A percentile compares a stretch with the other conserved stretches of the same genome.
Evolutionary conservation across 2,888 invertebrate genomes (phyloP).

Genomic region (Pachydiplax longipennis): DNA sequence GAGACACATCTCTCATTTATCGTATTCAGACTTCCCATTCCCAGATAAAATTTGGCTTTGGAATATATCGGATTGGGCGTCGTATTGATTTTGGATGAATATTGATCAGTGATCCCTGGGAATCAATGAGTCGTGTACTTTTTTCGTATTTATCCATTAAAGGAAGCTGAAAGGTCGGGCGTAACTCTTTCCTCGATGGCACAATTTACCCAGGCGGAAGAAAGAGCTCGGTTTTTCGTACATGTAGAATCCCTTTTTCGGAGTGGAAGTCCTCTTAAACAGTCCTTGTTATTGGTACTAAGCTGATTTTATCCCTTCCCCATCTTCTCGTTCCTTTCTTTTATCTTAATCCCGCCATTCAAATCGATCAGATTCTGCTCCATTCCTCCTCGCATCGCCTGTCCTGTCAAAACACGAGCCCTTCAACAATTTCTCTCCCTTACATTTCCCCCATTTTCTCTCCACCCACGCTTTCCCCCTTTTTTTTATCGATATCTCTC

Average conservation of each 20-base stretch:
- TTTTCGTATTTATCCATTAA: too few relatives aligned
- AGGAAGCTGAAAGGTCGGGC: too few relatives aligned
- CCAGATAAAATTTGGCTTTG: too few relatives aligned
- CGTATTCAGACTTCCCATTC: too few relatives aligned
- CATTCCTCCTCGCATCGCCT: background rate
- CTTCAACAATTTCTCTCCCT: background rate
- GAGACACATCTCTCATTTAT: too few relatives aligned
- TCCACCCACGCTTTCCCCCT: background rate
- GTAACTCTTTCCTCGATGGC: background rate
- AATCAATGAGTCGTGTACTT: too few relatives aligned
- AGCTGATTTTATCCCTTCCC: background rate
- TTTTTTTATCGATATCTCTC: background rate
- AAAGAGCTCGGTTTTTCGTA: background rate
- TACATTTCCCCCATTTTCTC: too few relatives aligned
- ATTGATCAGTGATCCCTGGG: too few relatives aligned
- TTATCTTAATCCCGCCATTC: constrained; percentile 5
- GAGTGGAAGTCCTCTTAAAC: background rate
- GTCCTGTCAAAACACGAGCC: background rate
- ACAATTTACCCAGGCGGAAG: background rate
- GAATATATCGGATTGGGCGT: too few relatives aligned
- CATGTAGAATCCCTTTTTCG: background rate
- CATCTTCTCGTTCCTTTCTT: background rate
- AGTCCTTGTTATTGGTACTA: background rate
- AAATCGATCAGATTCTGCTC: constrained; percentile 7
- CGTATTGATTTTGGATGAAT: too few relatives aligned